A percentile compares a stretch with the other conserved stretches of the same genome.
These are phyloP conservation scores for Macrophya annulata DNA, from an alignment of 2,888 invertebrate species.

Conservation along the genomic window DNA sequence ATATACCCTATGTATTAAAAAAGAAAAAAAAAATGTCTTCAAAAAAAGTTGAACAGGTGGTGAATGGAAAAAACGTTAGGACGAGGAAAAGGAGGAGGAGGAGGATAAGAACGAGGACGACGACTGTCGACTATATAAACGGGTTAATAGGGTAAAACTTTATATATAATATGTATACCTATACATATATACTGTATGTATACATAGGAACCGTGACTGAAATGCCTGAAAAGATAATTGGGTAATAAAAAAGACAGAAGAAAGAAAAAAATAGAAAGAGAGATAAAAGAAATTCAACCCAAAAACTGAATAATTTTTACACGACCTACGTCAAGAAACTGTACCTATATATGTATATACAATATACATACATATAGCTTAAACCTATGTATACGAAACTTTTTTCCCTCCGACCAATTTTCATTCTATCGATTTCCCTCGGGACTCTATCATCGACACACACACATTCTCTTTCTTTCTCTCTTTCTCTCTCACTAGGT, in stretches of 20 bases:
- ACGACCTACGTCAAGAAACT: conserved; percentile 45
- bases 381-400: neutral
- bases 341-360: neutral
- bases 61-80: conserved; percentile 2
- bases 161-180: neutral
- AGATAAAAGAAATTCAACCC: neutral
- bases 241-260: conserved; percentile 4
- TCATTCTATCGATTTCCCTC: conserved; percentile 52
- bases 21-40: no score
- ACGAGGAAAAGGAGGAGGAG: no score
- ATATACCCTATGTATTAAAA: no score
- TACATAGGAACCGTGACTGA: conserved; percentile 34
- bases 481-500: neutral
- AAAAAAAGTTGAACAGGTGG: conserved; percentile 10
- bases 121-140: neutral
- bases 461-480: neutral
- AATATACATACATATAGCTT: no score
- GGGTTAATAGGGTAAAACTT: neutral
- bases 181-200: neutral
- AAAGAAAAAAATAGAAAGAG: no score
- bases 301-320: conserved; percentile 40
- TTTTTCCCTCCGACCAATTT: conserved; percentile 25
- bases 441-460: conserved; percentile 46
- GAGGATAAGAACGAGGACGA: no score
- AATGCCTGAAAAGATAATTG: conserved; percentile 35